Percentiles rank a stretch among this genome's conserved stretches.
Conservation (phyloP, 1,140 invertebrate species). For the Trichonephila clavipes region DNA sequence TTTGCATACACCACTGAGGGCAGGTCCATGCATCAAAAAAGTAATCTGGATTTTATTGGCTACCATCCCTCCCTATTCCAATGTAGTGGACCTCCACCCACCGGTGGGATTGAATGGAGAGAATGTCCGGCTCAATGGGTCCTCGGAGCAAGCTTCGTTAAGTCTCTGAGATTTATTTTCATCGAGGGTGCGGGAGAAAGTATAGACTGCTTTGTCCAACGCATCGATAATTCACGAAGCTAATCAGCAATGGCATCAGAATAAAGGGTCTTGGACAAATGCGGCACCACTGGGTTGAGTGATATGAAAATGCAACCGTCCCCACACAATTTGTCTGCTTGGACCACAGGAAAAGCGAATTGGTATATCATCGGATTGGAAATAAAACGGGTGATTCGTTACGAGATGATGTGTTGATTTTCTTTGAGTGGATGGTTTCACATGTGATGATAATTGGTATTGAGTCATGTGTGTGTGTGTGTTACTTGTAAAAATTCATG, state of each 20-base stretch:
- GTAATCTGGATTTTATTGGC: constrained; percentile 33
- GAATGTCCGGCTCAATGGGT: constrained; percentile 46
- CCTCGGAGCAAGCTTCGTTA: constrained; percentile 39
- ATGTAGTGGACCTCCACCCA: neutral
- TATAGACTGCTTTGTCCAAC: neutral
- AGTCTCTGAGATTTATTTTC: constrained; percentile 58
- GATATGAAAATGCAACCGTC: constrained; percentile 11
- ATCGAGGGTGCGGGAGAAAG: neutral
- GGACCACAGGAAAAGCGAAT: neutral
- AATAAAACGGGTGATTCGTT: neutral
- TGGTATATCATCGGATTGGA: neutral
- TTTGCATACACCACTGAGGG: neutral
- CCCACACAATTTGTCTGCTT: neutral
- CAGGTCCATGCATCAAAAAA: neutral
- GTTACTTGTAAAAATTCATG: too few species aligned
- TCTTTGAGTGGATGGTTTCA: too few species aligned
- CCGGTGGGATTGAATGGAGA: constrained; percentile 13
- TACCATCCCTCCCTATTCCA: neutral
- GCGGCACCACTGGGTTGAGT: neutral
- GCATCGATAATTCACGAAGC: constrained; percentile 49
- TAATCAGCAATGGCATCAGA: constrained; percentile 37
- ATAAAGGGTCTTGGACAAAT: constrained; percentile 1
- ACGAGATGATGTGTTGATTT: neutral
- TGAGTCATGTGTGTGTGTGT: too few species aligned
- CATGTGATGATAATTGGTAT: too few species aligned